phyloP scores from a whole-genome alignment of 2,113 vertebrate species.

The Myrmecobius fasciatus region DNA sequence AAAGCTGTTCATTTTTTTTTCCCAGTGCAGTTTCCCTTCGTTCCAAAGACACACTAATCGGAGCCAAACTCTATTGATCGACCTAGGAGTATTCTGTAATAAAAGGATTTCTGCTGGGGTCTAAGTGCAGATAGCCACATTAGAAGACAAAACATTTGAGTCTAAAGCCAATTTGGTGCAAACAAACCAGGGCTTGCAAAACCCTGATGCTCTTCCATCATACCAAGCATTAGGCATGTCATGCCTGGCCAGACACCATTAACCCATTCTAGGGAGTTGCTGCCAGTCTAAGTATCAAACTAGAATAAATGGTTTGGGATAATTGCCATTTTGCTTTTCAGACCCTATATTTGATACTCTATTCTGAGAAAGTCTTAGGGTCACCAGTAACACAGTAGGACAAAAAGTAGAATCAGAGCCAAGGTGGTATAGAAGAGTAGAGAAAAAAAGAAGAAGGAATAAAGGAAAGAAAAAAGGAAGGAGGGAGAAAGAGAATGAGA shows the following conservation, averaged over 20 bases:
- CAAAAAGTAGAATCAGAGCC: conserved; percentile 51
- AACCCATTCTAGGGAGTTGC: conserved; percentile 50
- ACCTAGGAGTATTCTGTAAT: conserved; percentile 36
- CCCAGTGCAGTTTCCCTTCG: conserved; percentile 38
- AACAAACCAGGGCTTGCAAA: conserved; percentile 57
- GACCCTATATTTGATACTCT: background rate
- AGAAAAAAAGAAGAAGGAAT: conserved; percentile 8
- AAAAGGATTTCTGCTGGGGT: conserved; percentile 42
- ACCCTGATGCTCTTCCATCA: conserved; percentile 43
- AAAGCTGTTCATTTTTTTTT: conserved; percentile 12
- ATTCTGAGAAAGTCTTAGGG: conserved; percentile 59
- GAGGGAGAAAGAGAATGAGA: background rate
- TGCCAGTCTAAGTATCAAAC: background rate
- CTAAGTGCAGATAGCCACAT: conserved; percentile 10
- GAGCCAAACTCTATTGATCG: conserved; percentile 41
- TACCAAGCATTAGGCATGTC: conserved; percentile 39
- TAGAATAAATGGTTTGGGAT: conserved; percentile 44
- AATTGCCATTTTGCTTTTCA: conserved; percentile 35
- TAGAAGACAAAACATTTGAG: conserved; percentile 66
- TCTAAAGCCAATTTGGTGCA: conserved; percentile 55
- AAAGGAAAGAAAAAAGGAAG: conserved; percentile 19
- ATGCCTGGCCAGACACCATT: conserved; percentile 45
- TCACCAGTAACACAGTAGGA: conserved; percentile 43
- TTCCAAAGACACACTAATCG: conserved; percentile 48
- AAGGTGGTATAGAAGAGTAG: background rate